A percentile compares a stretch with the other conserved stretches of the same genome.
These are phyloP conservation scores for Desmodus rotundus DNA, from an alignment of 2,113 vertebrate genomes.

Conservation along the genomic window DNA sequence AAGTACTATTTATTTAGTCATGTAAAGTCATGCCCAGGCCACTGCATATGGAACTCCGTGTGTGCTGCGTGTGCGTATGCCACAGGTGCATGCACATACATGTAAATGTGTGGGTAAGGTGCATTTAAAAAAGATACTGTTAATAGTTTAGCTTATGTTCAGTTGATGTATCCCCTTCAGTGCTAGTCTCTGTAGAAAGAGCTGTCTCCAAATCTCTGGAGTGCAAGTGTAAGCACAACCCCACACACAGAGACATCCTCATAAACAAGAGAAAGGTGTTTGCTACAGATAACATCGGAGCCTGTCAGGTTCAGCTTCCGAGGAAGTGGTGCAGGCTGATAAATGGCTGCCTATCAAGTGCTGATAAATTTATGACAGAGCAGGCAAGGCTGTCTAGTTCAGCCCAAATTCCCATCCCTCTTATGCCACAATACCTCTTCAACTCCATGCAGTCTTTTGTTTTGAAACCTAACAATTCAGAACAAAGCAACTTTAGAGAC, in stretches of 20 bases:
- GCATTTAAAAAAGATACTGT: not conserved
- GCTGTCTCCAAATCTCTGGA: not conserved
- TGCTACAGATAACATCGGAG: conserved; percentile 12
- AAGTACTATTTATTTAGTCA: not conserved
- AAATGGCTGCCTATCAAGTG: conserved; percentile 10
- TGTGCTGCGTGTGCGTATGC: not conserved
- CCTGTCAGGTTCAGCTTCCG: not conserved
- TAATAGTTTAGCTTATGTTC: not conserved
- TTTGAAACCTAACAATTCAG: not conserved
- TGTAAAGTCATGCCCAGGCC: not conserved
- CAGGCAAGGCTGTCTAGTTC: not conserved
- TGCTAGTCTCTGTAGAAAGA: not conserved
- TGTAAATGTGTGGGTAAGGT: not conserved
- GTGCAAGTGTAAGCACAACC: not conserved
- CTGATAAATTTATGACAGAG: not conserved
- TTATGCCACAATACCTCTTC: not conserved
- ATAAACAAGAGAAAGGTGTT: conserved; percentile 16
- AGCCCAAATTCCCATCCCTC: not conserved
- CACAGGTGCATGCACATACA: not conserved
- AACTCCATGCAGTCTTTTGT: not conserved
- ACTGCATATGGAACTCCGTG: not conserved
- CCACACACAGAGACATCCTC: not conserved
- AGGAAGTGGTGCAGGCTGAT: conserved; percentile 18
- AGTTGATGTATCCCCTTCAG: not conserved
- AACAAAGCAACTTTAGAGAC: not conserved